A percentile compares a stretch with the other conserved stretches of the same genome.
Evolutionary conservation across 2,888 invertebrate species (phyloP).

Genomic region (Cosmorhoe ocellata): DNA sequence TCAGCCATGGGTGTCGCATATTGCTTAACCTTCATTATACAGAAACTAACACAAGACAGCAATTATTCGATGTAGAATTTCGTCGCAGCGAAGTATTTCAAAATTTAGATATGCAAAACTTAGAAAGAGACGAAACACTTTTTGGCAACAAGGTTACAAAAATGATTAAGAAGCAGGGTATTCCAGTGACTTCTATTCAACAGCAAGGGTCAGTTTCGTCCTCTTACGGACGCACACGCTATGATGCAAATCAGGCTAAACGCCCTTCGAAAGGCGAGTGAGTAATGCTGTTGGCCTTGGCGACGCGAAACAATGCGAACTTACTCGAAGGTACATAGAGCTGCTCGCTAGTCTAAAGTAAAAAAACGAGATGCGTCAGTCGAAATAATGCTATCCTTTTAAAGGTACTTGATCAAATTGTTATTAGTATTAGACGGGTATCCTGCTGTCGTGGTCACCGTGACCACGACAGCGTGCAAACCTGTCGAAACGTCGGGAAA

Average conservation of each 20-base stretch:
- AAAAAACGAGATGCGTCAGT: no score
- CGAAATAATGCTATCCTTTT: no score
- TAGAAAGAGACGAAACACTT: constrained; percentile 18
- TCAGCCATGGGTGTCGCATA: constrained; percentile 12
- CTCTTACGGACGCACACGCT: background rate
- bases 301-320: no score
- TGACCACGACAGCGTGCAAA: no score
- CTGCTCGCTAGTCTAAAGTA: no score
- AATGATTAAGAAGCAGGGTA: constrained; percentile 14
- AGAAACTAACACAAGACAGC: constrained; percentile 3
- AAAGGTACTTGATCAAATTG: no score
- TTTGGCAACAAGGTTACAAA: constrained; percentile 11
- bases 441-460: no score
- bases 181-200: background rate
- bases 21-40: constrained; percentile 12
- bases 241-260: background rate
- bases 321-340: no score
- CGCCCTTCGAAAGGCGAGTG: no score
- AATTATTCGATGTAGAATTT: constrained; percentile 8
- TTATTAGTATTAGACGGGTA: no score
- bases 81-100: constrained; percentile 10
- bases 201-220: background rate
- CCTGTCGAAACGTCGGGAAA: no score
- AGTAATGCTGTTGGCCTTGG: no score
- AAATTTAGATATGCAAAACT: constrained; percentile 5